Evolutionary conservation across 2,888 invertebrate species (phyloP), one percentile per base, ranked within the genome.

Genomic region (Acrocera orbiculus): DNA sequence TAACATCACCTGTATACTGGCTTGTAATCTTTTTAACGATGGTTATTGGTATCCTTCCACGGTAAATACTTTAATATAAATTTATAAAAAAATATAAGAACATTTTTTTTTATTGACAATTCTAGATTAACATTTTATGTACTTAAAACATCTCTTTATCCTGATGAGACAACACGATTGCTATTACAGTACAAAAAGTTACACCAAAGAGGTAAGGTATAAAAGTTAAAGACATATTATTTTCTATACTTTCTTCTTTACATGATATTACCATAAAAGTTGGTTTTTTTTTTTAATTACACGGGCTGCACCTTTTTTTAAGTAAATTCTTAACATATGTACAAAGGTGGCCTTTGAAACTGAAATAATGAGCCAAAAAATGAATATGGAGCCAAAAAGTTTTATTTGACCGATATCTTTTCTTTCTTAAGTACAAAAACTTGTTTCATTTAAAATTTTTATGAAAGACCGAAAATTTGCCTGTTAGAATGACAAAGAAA

Each of bases 1-100:
- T 89, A 50, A 58, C 61, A 16, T 73, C 80, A 40, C 70, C 76
- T 4, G 62, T 70, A 15, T 89, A 83, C 65, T 92, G 90, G 83
- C 65, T 86, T 34, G 71, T 80, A 20, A 70, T 87, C 32, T 45
- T 79, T 11, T 58, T 93, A 38, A 73, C 81, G 31, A 70, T 79
- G 16, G 76, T 85, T 20, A 63, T 80, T 28, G 79, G 89, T 33
- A 63, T 87, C 32, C 62, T 85, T 40, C 90, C 90, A 27, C 77
- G 87, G 86, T 87, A 63, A 57, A 47, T 42, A 7, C 37, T 41
- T 40, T 36, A 31, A 37, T 25, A 7, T 5, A 22, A 5, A 5
- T 16, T 10, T 5, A 28, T 13, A 16, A 16, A 17, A 16, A 4
- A 16, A 28, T 16, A n/a, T 5, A 10, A 13, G 6, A 8, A 38